Evolutionary conservation across 2,797 vertebrate genomes (phyloP).

Genomic region (Oryzias dopingdopingensis): DNA sequence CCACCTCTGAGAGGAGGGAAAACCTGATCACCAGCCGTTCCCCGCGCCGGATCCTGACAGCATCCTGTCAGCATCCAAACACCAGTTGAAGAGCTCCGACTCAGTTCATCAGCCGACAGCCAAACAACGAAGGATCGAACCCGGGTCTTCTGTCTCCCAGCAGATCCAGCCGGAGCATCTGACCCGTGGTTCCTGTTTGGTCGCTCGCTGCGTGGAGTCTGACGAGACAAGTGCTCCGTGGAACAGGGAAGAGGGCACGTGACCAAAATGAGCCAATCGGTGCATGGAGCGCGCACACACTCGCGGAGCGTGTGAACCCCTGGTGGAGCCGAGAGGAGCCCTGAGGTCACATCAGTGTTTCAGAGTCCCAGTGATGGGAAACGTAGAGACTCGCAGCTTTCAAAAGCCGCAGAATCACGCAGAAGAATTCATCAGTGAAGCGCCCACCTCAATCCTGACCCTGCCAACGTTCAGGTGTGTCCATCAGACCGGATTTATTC

Average conservation of each 20-base stretch:
- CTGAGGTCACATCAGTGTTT: conserved; percentile 10
- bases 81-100: conserved; percentile 60
- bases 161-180: conserved; percentile 33
- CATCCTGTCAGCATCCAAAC: conserved; percentile 54
- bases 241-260: conserved; percentile 79
- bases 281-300: conserved; percentile 70
- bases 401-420: too few species aligned
- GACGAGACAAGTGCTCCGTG: conserved; percentile 54
- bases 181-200: conserved; percentile 55
- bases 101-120: background rate
- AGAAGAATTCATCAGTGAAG: too few species aligned
- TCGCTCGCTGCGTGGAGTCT: conserved; percentile 55
- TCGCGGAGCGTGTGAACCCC: conserved; percentile 40
- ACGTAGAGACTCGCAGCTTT: too few species aligned
- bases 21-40: conserved; percentile 24
- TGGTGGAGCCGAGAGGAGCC: conserved; percentile 40
- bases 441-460: too few species aligned
- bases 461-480: too few species aligned
- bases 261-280: conserved; percentile 74
- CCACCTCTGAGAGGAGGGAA: conserved; percentile 4
- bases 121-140: background rate
- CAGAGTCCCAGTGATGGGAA: too few species aligned
- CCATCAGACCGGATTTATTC: too few species aligned
- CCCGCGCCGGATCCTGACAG: conserved; percentile 40
- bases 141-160: background rate